Evolutionary conservation across 35 echinoderm and acorn worm species (phyloP), one percentile per base, ranked within the genome.

Genomic region (Apostichopus japonicus): DNA sequence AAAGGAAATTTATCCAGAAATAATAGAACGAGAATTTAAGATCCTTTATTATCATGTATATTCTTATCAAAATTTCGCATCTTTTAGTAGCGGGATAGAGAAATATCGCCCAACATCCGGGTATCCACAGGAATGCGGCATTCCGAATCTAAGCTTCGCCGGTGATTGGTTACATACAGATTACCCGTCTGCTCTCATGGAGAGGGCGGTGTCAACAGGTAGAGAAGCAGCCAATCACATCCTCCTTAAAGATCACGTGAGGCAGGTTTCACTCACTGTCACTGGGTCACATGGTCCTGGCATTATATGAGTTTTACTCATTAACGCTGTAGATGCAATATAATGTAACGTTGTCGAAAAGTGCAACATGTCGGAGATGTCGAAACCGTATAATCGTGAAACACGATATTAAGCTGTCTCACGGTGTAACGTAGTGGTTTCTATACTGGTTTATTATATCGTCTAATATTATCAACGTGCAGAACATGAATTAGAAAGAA

Each of bases 171-270:
- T 96, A 13, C 95, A 96, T 54, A 92, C 95, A 9, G 67, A 93
- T 55, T 96, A 96, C 80, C 97, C 97, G 7, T 95, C 95, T 13
- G 95, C 93, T 6, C 82, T 99, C 25, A 96, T 96, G 94, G 95
- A 99, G 92, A 87, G 97, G 10, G 91, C 97, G 24, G 92, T 99
- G 51, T 93, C 95, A 11, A 99, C 97, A 5, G 97, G 97, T 5
- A 90, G 93, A 44, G 82, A 96, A 86, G 97, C 97, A 70, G 97
- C 95, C 92, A 99, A 99, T 86, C 95, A 99, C 53, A 92, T 99
- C 54, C 92, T 99, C 14, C 55, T 99, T 27, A 71, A 67, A 21
- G 93, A 99, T 90, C 95, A 90, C 78, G 92, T 99, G 79, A 94
- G 79, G 24, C 97, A 99, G 61, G 95, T 79, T 5, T 13, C 93